Percentiles rank a stretch among this genome's conserved stretches.
phyloP scores from a whole-genome alignment of 2,113 vertebrate genomes.

The Siniperca knerii region DNA sequence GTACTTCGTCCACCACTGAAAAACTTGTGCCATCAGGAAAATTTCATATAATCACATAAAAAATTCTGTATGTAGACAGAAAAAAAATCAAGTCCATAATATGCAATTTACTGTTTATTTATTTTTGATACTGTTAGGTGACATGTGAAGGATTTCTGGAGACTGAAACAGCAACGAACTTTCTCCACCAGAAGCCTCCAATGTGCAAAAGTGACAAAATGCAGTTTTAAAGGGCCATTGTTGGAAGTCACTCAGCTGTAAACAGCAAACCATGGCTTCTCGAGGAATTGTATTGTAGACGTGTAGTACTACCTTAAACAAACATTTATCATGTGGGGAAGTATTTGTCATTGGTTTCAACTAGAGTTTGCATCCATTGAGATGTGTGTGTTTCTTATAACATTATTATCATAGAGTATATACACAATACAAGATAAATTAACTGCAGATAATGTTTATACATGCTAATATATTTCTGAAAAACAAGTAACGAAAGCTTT shows the following conservation, averaged over 20 bases:
- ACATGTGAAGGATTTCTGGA: slow-evolving; percentile 58
- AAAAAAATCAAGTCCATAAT: slow-evolving; percentile 27
- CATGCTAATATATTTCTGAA: slow-evolving; percentile 88
- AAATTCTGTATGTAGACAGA: neutral
- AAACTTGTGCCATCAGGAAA: neutral
- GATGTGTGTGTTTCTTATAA: slow-evolving; percentile 86
- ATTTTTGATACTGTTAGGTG: slow-evolving; percentile 59
- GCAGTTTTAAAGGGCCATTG: slow-evolving; percentile 77
- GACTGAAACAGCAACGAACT: slow-evolving; percentile 48
- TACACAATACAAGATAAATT: slow-evolving; percentile 90
- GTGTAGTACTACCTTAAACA: slow-evolving; percentile 43
- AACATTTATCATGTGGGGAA: slow-evolving; percentile 53
- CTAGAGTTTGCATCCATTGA: slow-evolving; percentile 86
- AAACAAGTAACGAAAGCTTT: slow-evolving; percentile 86
- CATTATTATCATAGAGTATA: slow-evolving; percentile 80
- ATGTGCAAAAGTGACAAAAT: slow-evolving; percentile 77
- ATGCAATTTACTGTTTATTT: slow-evolving; percentile 66
- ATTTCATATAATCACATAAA: neutral
- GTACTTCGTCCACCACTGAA: neutral
- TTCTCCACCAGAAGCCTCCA: slow-evolving; percentile 63
- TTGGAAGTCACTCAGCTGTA: slow-evolving; percentile 67
- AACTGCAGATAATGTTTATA: slow-evolving; percentile 88
- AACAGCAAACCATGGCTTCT: slow-evolving; percentile 73
- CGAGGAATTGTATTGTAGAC: slow-evolving; percentile 17
- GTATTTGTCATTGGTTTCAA: slow-evolving; percentile 71